Conservation (phyloP, 2,797 vertebrate genomes). For the Linurgus olivaceus region DNA sequence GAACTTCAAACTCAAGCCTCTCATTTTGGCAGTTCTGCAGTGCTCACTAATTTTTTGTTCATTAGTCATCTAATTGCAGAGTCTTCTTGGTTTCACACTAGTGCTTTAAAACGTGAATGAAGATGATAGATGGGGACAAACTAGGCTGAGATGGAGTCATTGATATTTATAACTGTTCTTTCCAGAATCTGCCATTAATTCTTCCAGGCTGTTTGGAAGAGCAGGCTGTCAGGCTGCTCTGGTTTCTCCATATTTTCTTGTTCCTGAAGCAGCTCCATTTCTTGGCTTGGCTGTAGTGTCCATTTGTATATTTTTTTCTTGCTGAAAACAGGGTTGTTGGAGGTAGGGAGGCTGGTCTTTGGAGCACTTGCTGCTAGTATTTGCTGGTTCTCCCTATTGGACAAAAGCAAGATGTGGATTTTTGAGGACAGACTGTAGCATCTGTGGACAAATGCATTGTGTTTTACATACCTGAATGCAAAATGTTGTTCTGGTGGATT, state of each 20-base stretch:
- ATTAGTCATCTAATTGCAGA: neutral
- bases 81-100: neutral
- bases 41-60: neutral
- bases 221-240: neutral
- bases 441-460: accelerated
- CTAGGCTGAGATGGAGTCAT: neutral
- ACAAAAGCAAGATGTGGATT: neutral
- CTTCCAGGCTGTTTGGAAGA: neutral
- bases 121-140: neutral
- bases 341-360: neutral
- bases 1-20: neutral
- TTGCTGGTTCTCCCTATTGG: neutral
- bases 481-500: neutral
- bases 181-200: neutral
- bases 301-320: neutral
- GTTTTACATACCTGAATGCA: neutral
- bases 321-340: neutral
- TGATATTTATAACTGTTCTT: neutral
- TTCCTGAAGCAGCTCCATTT: neutral
- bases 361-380: neutral
- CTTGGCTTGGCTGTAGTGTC: neutral
- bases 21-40: neutral
- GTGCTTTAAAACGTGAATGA: neutral
- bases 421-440: neutral
- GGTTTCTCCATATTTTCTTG: neutral